Conservation (phyloP, 2,888 invertebrate genomes). For the Orthosia gracilis region DNA sequence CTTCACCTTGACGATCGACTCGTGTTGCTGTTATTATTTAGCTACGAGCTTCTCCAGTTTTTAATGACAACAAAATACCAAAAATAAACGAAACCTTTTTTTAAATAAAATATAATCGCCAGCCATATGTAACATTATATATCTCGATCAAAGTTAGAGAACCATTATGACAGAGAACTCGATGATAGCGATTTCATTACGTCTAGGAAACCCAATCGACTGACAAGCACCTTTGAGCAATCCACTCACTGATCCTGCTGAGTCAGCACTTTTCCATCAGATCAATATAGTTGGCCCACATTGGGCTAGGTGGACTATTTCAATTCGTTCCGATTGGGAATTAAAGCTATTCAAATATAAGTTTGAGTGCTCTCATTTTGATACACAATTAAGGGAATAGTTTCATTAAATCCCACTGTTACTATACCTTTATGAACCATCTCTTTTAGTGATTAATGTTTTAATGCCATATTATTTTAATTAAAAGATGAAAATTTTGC, state of each 20-base stretch:
- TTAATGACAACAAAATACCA: too few relatives aligned
- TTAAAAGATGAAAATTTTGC: conserved; percentile 19
- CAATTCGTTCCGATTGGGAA: conserved; percentile 40
- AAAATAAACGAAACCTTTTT: too few relatives aligned
- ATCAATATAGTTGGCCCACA: conserved; percentile 70
- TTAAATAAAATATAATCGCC: neutral
- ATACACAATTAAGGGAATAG: conserved; percentile 16
- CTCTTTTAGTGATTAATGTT: conserved; percentile 12
- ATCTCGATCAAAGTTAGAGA: conserved; percentile 4
- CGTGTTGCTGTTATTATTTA: too few relatives aligned
- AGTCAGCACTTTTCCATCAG: conserved; percentile 68
- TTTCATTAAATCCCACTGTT: conserved; percentile 29
- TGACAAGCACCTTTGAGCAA: conserved; percentile 67
- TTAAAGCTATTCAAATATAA: conserved; percentile 34
- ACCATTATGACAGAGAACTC: conserved; percentile 40
- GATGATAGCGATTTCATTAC: conserved; percentile 67
- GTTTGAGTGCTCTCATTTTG: conserved; percentile 15
- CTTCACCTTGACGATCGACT: too few relatives aligned
- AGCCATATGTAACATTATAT: neutral
- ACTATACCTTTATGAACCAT: conserved; percentile 1
- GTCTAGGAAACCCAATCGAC: conserved; percentile 64
- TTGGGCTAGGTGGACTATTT: conserved; percentile 52
- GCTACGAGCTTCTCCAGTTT: too few relatives aligned
- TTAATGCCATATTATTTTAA: conserved; percentile 31
- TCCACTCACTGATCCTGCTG: conserved; percentile 71